A percentile compares a stretch with the other conserved stretches of the same genome.
phyloP scores from a whole-genome alignment of 2,888 invertebrate species.

The Gymnosoma rotundatum region DNA sequence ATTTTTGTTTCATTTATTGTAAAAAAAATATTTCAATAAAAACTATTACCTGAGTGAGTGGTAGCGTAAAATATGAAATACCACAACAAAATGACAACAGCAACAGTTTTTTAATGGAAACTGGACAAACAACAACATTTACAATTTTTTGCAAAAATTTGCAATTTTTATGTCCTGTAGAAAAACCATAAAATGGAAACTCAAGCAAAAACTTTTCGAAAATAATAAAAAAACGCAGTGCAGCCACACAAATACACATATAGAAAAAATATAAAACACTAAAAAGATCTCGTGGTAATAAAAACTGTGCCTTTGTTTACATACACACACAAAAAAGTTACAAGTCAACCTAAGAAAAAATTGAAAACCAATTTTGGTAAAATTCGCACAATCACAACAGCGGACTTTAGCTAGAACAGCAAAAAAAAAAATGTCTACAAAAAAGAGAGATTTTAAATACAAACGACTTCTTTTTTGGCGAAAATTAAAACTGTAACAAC shows the following conservation, averaged over 20 bases:
- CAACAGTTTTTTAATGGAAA: background rate
- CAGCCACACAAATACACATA: background rate
- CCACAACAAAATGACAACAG: slow-evolving; percentile 9
- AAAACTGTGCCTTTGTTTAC: background rate
- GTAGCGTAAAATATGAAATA: background rate
- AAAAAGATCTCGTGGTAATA: background rate
- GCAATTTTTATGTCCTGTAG: slow-evolving; percentile 59
- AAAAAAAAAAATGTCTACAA: background rate
- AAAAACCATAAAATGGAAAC: slow-evolving; percentile 46
- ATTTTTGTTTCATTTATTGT: slow-evolving; percentile 13
- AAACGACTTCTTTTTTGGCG: background rate
- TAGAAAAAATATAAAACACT: background rate
- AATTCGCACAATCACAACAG: slow-evolving; percentile 54
- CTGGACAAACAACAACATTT: slow-evolving; percentile 12
- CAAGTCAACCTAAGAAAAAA: slow-evolving; percentile 23
- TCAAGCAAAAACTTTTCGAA: slow-evolving; percentile 5
- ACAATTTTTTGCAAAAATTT: slow-evolving; percentile 64
- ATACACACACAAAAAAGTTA: background rate
- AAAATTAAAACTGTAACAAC: too few species aligned
- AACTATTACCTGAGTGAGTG: background rate
- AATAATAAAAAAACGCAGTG: background rate
- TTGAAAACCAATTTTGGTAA: slow-evolving; percentile 67
- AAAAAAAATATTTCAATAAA: slow-evolving; percentile 31
- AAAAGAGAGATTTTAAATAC: slow-evolving; percentile 3
- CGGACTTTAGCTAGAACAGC: background rate